Conservation (phyloP, 2,113 vertebrate species). For the Notothenia rossii region DNA sequence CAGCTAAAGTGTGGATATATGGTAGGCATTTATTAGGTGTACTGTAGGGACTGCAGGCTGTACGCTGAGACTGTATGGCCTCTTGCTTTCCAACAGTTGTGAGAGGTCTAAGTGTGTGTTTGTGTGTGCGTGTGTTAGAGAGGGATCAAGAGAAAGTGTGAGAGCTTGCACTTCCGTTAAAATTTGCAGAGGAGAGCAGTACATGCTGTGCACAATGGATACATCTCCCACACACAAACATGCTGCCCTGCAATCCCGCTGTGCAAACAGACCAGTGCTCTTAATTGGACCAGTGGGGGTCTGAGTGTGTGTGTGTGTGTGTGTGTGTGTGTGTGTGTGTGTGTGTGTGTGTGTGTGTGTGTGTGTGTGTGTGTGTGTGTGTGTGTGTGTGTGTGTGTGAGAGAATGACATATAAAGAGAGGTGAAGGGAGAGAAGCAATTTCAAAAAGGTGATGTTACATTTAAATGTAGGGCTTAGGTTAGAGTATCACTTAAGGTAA, state of each 20-base stretch:
- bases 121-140: neutral
- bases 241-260: slow-evolving; percentile 21
- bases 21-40: slow-evolving; percentile 36
- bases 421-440: neutral
- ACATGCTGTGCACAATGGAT: slow-evolving; percentile 52
- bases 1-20: neutral
- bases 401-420: neutral
- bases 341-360: neutral
- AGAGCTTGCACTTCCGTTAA: slow-evolving; percentile 39
- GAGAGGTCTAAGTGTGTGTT: slow-evolving; percentile 28
- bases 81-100: slow-evolving; percentile 45
- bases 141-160: neutral
- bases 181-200: slow-evolving; percentile 62
- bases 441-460: slow-evolving; percentile 29
- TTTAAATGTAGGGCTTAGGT: slow-evolving; percentile 36
- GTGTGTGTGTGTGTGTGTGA: neutral
- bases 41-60: slow-evolving; percentile 2
- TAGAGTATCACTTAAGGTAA: neutral
- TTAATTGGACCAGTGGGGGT: slow-evolving; percentile 50
- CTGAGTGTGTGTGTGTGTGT: neutral
- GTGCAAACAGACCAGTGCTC: slow-evolving; percentile 31
- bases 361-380: neutral
- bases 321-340: neutral
- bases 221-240: slow-evolving; percentile 58
- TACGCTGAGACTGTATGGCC: slow-evolving; percentile 26